Base-by-base conservation (phyloP, 2,113 vertebrate species). In the Anthoscopus minutus region DNA sequence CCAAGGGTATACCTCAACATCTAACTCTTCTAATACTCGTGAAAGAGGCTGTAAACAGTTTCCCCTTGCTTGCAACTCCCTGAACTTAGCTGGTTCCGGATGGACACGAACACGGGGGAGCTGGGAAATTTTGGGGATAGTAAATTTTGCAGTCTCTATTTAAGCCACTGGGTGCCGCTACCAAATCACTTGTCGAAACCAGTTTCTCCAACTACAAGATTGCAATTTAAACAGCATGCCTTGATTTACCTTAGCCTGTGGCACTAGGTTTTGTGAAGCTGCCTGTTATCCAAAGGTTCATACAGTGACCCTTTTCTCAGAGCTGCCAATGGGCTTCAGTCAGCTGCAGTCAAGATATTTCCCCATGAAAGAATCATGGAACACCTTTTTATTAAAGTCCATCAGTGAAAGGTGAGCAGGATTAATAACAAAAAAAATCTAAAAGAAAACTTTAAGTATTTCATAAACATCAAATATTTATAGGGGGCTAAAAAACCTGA, bases 131-230 rank as follows among this genome's bases (percentile, higher is more conserved):
- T 42, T 20, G 22, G 40, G 11, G 21, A 38, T 18, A 13, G 15
- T n/a, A 74, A 62, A n/a, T 71, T 60, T 89, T 93, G 93, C 83
- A 93, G 80, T 96, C 78, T 89, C 1, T 61, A 14, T 48, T 96
- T 86, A 84, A 54, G 67, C 96, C 97, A 95, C 96, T 90, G 73
- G 97, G 94, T 97, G 97, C 74, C 96, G 94, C 92, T 92, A 80
- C 72, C 83, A 66, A 93, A 93, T 95, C 96, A 92, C 51, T 54
- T 91, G 94, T 79, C 44, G 56, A 54, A 91, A 37, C 2, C 44
- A 51, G 21, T 64, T 64, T 74, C 66, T 60, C 47, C 50, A 44
- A 76, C 40, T 16, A 18, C 0, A 22, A 58, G 33, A 18, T 1
- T 0, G 20, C 31, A 25, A 18, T 76, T 86, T 79, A 38, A 58